Evolutionary conservation across 2,113 vertebrate species (phyloP).

Genomic region (Menura novaehollandiae): DNA sequence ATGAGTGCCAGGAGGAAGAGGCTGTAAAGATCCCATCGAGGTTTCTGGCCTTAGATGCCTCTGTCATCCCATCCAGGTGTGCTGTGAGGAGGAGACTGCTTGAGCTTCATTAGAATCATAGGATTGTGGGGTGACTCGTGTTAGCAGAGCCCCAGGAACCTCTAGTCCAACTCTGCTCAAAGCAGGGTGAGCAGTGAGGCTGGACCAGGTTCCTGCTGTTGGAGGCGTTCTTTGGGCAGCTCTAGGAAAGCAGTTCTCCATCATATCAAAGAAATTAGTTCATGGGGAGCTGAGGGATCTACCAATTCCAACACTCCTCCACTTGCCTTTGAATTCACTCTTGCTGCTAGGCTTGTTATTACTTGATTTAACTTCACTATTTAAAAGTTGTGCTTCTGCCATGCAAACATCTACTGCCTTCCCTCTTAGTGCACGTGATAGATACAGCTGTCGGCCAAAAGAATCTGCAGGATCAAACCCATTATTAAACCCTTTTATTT

Average conservation of each 20-base stretch:
- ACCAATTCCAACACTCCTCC: not conserved
- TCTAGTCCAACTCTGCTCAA: not conserved
- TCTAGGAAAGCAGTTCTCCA: not conserved
- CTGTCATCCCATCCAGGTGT: not conserved
- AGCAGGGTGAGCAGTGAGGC: not conserved
- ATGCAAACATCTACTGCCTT: not conserved
- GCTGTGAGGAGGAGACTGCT: not conserved
- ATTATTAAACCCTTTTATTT: not conserved
- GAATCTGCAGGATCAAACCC: not conserved
- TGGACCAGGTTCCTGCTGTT: not conserved
- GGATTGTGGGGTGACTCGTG: rapidly evolving
- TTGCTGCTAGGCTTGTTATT: not conserved
- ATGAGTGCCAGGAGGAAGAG: not conserved
- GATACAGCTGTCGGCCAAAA: not conserved
- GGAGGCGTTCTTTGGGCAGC: not conserved
- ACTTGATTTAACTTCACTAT: not conserved
- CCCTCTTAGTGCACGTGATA: not conserved
- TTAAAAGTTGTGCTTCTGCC: not conserved
- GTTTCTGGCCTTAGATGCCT: not conserved
- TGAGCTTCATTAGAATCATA: not conserved
- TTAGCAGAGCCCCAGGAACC: not conserved
- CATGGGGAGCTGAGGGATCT: not conserved
- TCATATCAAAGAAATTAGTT: not conserved
- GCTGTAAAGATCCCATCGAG: not conserved
- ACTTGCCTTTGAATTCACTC: not conserved